Percentiles rank a stretch among this genome's conserved stretches.
Evolutionary conservation across 1,140 invertebrate genomes (phyloP).

Genomic region (Cydia pomonella): DNA sequence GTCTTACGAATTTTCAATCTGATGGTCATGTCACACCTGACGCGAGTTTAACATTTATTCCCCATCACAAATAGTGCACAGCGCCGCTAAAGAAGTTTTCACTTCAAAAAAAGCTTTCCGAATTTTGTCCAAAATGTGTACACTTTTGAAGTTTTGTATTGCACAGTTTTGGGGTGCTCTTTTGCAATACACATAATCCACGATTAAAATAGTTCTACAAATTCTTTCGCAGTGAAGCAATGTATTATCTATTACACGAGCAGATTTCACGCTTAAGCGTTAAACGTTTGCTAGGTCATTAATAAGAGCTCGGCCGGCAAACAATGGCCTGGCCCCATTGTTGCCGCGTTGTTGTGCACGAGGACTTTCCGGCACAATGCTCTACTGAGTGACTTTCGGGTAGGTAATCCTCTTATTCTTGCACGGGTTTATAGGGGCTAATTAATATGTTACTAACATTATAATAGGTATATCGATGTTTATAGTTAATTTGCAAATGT

Average conservation of each 20-base stretch:
- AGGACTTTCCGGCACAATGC: slow-evolving; percentile 30
- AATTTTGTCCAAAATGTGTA: no score
- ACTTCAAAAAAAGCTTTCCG: no score
- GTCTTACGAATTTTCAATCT: no score
- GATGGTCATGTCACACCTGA: no score
- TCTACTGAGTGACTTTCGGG: slow-evolving; percentile 12
- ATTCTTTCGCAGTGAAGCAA: not conserved
- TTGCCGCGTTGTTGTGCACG: slow-evolving; percentile 10
- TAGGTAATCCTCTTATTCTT: slow-evolving; percentile 30
- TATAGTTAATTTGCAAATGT: not conserved
- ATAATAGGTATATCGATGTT: not conserved
- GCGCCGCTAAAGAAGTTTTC: no score
- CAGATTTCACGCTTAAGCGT: slow-evolving; percentile 20
- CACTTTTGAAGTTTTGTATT: no score
- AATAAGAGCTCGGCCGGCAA: slow-evolving; percentile 24
- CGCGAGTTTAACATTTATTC: no score
- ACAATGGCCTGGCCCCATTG: slow-evolving; percentile 23
- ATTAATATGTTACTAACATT: slow-evolving; percentile 1
- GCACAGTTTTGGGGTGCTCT: no score
- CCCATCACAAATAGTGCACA: no score
- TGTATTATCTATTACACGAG: not conserved
- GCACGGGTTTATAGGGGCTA: not conserved
- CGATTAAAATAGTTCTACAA: not conserved
- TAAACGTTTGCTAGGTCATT: slow-evolving; percentile 33
- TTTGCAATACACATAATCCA: no score